These are phyloP conservation scores for Athene noctua DNA, from an alignment of 2,113 vertebrate genomes.

Conservation along the genomic window DNA sequence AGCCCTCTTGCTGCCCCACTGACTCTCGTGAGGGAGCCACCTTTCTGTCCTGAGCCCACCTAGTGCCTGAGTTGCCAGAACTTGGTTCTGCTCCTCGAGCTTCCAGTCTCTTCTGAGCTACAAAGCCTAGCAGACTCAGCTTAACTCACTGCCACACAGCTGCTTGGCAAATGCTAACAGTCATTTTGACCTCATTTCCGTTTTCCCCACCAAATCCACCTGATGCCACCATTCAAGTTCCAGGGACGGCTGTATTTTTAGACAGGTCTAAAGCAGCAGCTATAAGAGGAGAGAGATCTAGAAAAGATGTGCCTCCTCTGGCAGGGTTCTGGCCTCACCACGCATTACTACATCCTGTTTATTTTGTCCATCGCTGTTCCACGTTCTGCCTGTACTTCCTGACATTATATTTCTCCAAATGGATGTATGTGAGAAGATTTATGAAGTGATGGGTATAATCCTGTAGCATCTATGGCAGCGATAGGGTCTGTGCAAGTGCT, in stretches of 20 bases:
- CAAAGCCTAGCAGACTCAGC: not conserved
- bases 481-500: not conserved
- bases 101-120: not conserved
- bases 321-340: not conserved
- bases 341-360: not conserved
- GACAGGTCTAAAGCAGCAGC: not conserved
- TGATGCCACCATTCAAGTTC: not conserved
- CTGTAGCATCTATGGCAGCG: not conserved
- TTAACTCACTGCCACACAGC: not conserved
- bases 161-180: not conserved
- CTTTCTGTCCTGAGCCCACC: not conserved
- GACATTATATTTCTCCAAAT: not conserved
- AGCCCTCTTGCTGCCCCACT: not conserved
- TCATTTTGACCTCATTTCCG: not conserved
- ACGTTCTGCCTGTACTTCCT: not conserved
- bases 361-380: not conserved
- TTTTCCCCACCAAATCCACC: not conserved
- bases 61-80: not conserved
- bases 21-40: not conserved
- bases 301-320: not conserved
- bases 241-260: not conserved
- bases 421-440: not conserved
- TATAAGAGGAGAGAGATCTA: not conserved
- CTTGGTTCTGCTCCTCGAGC: not conserved
- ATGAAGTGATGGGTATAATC: not conserved